These are phyloP conservation scores for Malacoraja senta DNA, from an alignment of 2,797 vertebrate species.

Conservation along the genomic window DNA sequence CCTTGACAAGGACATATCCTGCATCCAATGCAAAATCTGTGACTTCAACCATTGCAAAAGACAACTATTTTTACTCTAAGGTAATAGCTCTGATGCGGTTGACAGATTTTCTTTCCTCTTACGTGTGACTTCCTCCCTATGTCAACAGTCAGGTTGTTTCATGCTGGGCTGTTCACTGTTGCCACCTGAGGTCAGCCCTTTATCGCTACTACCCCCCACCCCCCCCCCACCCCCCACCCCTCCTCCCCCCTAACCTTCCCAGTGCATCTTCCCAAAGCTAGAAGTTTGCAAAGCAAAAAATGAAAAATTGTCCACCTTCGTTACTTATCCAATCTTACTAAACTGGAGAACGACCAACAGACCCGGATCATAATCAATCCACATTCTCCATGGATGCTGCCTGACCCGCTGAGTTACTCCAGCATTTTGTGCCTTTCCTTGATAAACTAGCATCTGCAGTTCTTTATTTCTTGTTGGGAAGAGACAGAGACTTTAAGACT, in stretches of 20 bases:
- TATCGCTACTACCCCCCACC: not conserved
- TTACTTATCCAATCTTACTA: too few relatives aligned
- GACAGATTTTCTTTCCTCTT: not conserved
- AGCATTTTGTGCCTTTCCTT: too few relatives aligned
- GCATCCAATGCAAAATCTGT: not conserved
- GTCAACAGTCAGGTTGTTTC: too few relatives aligned
- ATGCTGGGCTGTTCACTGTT: too few relatives aligned
- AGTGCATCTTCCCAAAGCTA: not conserved
- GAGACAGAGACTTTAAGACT: too few relatives aligned
- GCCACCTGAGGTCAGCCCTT: too few relatives aligned
- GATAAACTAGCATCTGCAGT: not conserved
- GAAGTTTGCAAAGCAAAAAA: not conserved
- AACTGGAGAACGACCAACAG: too few relatives aligned
- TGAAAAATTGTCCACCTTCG: not conserved
- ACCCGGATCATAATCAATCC: too few relatives aligned
- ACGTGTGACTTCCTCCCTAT: not conserved
- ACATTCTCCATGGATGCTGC: too few relatives aligned
- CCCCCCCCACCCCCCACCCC: too few relatives aligned
- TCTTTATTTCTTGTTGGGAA: not conserved
- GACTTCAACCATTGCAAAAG: not conserved
- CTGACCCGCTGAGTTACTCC: too few relatives aligned
- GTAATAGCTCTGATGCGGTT: not conserved
- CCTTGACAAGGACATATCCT: not conserved
- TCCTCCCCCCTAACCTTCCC: too few relatives aligned
- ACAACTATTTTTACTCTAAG: not conserved